Percentiles rank a stretch among this genome's conserved stretches.
Evolutionary conservation across 2,888 invertebrate genomes (phyloP).

Genomic region (Baccha elongata): DNA sequence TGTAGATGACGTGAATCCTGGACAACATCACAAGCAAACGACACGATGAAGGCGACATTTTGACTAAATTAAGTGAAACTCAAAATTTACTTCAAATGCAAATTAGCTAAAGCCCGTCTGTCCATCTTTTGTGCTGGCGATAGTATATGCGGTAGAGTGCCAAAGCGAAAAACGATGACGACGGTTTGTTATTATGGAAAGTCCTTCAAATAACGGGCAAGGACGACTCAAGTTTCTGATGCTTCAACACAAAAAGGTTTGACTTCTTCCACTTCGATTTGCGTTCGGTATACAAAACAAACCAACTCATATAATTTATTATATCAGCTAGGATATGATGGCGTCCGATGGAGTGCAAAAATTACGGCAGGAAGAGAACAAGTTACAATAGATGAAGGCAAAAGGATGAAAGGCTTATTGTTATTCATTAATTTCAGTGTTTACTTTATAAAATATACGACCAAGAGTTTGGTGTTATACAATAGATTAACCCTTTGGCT

Average conservation of each 20-base stretch:
- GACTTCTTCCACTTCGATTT: slow-evolving; percentile 69
- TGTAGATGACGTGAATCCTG: slow-evolving; percentile 62
- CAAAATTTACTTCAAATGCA: slow-evolving; percentile 77
- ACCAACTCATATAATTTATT: slow-evolving; percentile 57
- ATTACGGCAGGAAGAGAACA: slow-evolving; percentile 9
- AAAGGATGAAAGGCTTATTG: slow-evolving; percentile 76
- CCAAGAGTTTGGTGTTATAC: slow-evolving; percentile 68
- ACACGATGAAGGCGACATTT: slow-evolving; percentile 48
- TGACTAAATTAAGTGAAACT: slow-evolving; percentile 72
- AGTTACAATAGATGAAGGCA: neutral
- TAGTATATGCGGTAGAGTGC: no score
- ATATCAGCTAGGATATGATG: neutral
- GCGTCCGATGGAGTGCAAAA: slow-evolving; percentile 50
- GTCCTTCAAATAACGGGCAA: slow-evolving; percentile 2
- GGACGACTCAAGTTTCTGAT: slow-evolving; percentile 41
- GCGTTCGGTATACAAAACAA: slow-evolving; percentile 11
- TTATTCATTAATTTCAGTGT: slow-evolving; percentile 81
- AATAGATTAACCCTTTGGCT: slow-evolving; percentile 72
- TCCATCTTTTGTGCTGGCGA: slow-evolving; percentile 44
- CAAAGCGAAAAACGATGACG: slow-evolving; percentile 33
- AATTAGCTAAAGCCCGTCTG: slow-evolving; percentile 76
- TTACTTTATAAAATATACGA: slow-evolving; percentile 78
- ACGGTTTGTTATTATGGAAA: slow-evolving; percentile 29
- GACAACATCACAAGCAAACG: slow-evolving; percentile 7
- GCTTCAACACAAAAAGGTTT: slow-evolving; percentile 54